These are phyloP conservation scores for Pachliopta kotzebuea DNA, from an alignment of 2,888 invertebrate species.

Conservation along the genomic window DNA sequence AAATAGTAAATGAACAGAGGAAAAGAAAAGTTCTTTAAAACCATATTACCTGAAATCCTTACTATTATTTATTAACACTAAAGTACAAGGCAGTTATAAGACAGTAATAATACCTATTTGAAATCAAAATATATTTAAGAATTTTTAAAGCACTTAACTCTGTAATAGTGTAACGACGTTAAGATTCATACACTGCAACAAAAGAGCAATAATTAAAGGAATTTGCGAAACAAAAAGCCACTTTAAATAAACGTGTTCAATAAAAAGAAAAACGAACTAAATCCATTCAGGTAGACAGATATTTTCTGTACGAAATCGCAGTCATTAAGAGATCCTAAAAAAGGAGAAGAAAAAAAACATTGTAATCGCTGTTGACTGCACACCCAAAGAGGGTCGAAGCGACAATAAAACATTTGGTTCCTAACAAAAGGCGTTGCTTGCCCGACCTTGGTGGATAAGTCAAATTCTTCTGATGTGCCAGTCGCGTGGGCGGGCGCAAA, in stretches of 20 bases:
- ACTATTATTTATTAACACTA: no score
- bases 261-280: not conserved
- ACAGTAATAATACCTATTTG: no score
- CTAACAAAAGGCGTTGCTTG: constrained; percentile 70
- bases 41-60: no score
- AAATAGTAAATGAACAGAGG: no score
- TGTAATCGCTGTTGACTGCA: constrained; percentile 31
- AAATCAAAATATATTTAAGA: no score
- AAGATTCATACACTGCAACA: not conserved
- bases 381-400: constrained; percentile 48
- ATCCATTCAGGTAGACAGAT: constrained; percentile 26
- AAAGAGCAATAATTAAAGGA: not conserved
- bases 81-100: no score
- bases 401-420: constrained; percentile 42
- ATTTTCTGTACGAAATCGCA: constrained; percentile 24
- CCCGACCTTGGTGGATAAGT: constrained; percentile 71
- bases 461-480: constrained; percentile 73
- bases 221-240: not conserved
- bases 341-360: constrained; percentile 9
- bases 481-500: constrained; percentile 74
- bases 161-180: not conserved
- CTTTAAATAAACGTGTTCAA: constrained; percentile 2
- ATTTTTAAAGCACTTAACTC: not conserved
- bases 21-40: no score
- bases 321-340: constrained; percentile 26